phyloP scores from a whole-genome alignment of 2,888 invertebrate species.

The Phortica okadai region DNA sequence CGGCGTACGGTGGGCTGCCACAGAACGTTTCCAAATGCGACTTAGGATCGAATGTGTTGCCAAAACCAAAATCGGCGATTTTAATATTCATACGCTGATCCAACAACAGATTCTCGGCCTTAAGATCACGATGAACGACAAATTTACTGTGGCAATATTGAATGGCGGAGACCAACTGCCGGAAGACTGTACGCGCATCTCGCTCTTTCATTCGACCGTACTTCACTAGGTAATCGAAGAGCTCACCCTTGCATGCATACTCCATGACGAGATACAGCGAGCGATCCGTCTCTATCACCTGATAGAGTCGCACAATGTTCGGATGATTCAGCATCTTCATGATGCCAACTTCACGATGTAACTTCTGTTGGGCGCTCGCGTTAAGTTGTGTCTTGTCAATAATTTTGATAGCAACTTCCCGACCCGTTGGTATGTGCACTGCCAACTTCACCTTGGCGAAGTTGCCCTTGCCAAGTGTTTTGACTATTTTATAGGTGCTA shows the following conservation, averaged over 20 bases:
- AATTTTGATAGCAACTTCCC: conserved; percentile 99
- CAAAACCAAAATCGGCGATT: conserved; percentile 99
- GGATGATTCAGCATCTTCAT: conserved; percentile 99
- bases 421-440: conserved; percentile 99
- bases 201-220: conserved; percentile 99
- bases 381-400: conserved; percentile 99
- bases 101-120: conserved; percentile 98
- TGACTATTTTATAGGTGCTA: conserved; percentile 97
- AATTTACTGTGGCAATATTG: conserved; percentile 99
- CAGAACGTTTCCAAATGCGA: conserved; percentile 99
- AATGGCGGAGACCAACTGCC: conserved; percentile 99
- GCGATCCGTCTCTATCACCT: conserved; percentile 99
- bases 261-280: conserved; percentile 99
- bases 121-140: conserved; percentile 79
- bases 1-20: conserved; percentile 99
- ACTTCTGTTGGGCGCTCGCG: conserved; percentile 98
- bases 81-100: conserved; percentile 99
- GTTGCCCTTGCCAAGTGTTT: conserved; percentile 99
- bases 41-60: conserved; percentile 99
- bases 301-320: conserved; percentile 98
- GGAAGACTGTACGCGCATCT: conserved; percentile 97
- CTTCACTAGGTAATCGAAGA: conserved; percentile 98
- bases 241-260: conserved; percentile 99
- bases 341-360: conserved; percentile 90
- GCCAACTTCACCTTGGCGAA: conserved; percentile 99